phyloP scores from a whole-genome alignment of 2,113 vertebrate species.

The Rhadina sibilatrix region DNA sequence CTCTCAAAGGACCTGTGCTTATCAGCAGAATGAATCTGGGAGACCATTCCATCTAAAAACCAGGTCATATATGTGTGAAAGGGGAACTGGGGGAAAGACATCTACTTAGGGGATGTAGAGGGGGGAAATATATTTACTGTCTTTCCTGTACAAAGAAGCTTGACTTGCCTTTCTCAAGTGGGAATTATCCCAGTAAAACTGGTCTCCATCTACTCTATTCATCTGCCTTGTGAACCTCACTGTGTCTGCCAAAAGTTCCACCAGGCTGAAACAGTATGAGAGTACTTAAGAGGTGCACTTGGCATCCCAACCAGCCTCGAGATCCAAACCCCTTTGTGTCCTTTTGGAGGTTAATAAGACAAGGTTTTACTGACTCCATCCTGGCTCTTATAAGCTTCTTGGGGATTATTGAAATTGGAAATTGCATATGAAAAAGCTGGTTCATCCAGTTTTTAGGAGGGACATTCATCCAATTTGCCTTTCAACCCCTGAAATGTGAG shows the following conservation, averaged over 20 bases:
- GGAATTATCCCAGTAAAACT: background rate
- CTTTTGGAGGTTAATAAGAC: slow-evolving; percentile 58
- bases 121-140: background rate
- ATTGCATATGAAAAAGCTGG: slow-evolving; percentile 53
- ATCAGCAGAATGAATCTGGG: background rate
- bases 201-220: background rate
- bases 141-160: background rate
- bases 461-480: slow-evolving; percentile 53
- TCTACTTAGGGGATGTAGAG: accelerated
- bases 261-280: background rate
- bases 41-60: background rate
- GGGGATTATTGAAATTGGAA: slow-evolving; percentile 57
- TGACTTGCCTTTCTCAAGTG: background rate
- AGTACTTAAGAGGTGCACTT: slow-evolving; percentile 28
- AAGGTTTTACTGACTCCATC: slow-evolving; percentile 62
- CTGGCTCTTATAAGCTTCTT: slow-evolving; percentile 43
- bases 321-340: slow-evolving; percentile 39
- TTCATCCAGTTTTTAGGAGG: slow-evolving; percentile 62
- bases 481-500: slow-evolving; percentile 65
- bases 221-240: background rate
- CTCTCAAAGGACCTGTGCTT: background rate
- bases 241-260: background rate
- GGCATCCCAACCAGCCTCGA: slow-evolving; percentile 31
- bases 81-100: background rate
- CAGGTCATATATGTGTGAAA: background rate